Percentiles rank a stretch among this genome's conserved stretches.
Evolutionary conservation across 2,113 vertebrate species (phyloP).

Genomic region (Neodon shergylaensis): DNA sequence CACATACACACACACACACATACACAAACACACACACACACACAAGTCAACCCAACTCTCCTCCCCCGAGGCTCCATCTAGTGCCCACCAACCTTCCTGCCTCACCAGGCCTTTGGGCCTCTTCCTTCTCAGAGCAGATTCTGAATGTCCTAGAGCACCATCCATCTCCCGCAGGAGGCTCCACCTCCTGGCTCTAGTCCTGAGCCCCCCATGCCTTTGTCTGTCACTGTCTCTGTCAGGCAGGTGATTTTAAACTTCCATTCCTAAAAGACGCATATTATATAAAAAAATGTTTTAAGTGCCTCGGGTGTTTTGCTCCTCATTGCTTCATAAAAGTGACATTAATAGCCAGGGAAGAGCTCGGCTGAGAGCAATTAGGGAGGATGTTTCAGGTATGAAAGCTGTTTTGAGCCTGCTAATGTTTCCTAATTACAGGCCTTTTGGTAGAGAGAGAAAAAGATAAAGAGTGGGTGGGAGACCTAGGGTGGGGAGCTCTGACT

Average conservation of each 20-base stretch:
- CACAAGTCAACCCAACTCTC: background rate
- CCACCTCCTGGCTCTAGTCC: background rate
- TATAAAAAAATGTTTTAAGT: constrained; percentile 91
- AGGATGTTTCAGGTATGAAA: constrained; percentile 91
- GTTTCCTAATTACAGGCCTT: constrained; percentile 90
- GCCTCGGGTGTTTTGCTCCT: constrained; percentile 90
- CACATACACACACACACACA: background rate
- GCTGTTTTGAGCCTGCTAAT: constrained; percentile 91
- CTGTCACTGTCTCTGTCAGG: constrained; percentile 78
- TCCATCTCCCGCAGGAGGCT: background rate
- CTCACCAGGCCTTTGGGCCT: background rate
- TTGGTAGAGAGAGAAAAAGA: constrained; percentile 83
- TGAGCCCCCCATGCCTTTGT: constrained; percentile 23
- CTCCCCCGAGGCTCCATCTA: background rate
- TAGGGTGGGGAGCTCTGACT: constrained; percentile 62
- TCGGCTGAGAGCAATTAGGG: constrained; percentile 89
- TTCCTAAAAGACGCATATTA: constrained; percentile 87
- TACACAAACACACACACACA: background rate
- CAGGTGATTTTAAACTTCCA: constrained; percentile 88
- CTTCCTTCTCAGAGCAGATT: background rate
- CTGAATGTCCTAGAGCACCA: background rate
- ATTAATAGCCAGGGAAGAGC: constrained; percentile 92
- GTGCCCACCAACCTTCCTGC: too few relatives aligned
- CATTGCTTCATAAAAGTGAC: constrained; percentile 92
- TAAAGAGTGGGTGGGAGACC: constrained; percentile 77